These are phyloP conservation scores for Athene noctua DNA, from an alignment of 2,113 vertebrate species.

Conservation along the genomic window DNA sequence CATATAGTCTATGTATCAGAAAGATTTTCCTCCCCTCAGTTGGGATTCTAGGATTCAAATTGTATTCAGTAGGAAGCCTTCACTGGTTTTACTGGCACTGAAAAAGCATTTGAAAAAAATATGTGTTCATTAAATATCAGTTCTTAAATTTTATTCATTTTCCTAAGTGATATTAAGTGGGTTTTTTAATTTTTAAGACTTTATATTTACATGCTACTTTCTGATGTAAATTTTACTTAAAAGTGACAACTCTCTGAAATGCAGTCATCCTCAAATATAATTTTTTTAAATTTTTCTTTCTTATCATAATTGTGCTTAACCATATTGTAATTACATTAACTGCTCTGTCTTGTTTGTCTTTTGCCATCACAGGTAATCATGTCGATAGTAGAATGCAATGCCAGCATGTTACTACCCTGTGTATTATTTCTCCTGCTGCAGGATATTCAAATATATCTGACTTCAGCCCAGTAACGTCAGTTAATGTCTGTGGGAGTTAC, in stretches of 20 bases:
- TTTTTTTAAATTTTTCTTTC: background rate
- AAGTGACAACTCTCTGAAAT: background rate
- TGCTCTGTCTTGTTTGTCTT: background rate
- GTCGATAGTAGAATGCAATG: background rate
- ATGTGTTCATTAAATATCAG: background rate
- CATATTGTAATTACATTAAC: background rate
- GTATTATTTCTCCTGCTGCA: background rate
- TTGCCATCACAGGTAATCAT: background rate
- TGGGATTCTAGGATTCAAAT: background rate
- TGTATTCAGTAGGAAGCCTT: slow-evolving; percentile 12
- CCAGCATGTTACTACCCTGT: background rate
- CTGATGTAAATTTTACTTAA: background rate
- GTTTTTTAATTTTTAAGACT: background rate
- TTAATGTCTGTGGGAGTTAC: background rate
- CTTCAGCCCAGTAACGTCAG: background rate
- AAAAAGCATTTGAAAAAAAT: slow-evolving; percentile 12
- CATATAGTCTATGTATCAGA: background rate
- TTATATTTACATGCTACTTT: background rate
- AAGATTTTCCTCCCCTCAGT: background rate
- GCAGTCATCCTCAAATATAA: background rate
- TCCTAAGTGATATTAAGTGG: background rate
- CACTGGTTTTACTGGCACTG: slow-evolving; percentile 10
- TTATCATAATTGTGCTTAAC: background rate
- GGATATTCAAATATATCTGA: background rate
- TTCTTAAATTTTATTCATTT: slow-evolving; percentile 13